Conservation (phyloP, 1,140 invertebrate genomes). For the Campodea augens region DNA sequence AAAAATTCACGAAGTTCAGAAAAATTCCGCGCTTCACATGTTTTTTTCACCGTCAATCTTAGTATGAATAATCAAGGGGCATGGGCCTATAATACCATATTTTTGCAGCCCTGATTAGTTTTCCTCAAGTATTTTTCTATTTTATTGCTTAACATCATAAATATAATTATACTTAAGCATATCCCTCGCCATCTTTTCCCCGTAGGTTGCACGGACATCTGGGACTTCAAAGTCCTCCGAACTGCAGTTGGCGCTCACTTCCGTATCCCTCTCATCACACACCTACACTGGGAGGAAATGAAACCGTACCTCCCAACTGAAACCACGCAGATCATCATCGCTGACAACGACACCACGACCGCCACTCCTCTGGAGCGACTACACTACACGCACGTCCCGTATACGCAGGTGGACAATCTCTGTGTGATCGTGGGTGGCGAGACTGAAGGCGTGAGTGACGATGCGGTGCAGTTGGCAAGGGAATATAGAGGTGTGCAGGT, state of each 20-base stretch:
- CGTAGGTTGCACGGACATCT: constrained; percentile 66
- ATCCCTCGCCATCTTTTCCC: too few species aligned
- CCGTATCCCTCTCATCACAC: constrained; percentile 39
- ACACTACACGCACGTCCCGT: constrained; percentile 42
- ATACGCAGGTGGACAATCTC: constrained; percentile 27
- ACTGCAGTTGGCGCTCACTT: constrained; percentile 68
- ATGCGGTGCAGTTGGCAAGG: constrained; percentile 35
- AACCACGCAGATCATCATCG: constrained; percentile 40
- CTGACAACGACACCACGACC: constrained; percentile 33
- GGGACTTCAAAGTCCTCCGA: constrained; percentile 71
- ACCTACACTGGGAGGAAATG: constrained; percentile 44
- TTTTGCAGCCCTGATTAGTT: too few species aligned
- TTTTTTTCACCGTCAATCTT: too few species aligned
- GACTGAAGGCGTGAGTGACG: constrained; percentile 56
- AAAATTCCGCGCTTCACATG: too few species aligned
- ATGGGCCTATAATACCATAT: too few species aligned
- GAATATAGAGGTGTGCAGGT: constrained; percentile 37
- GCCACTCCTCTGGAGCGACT: constrained; percentile 27
- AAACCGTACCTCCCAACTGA: constrained; percentile 26
- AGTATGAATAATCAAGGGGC: too few species aligned
- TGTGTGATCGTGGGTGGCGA: constrained; percentile 71
- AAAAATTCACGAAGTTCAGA: too few species aligned
- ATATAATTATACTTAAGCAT: too few species aligned
- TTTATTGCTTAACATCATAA: too few species aligned
- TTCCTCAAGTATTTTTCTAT: too few species aligned